Base-by-base conservation (phyloP, 2,888 invertebrate genomes). In the Andrena dorsata region DNA sequence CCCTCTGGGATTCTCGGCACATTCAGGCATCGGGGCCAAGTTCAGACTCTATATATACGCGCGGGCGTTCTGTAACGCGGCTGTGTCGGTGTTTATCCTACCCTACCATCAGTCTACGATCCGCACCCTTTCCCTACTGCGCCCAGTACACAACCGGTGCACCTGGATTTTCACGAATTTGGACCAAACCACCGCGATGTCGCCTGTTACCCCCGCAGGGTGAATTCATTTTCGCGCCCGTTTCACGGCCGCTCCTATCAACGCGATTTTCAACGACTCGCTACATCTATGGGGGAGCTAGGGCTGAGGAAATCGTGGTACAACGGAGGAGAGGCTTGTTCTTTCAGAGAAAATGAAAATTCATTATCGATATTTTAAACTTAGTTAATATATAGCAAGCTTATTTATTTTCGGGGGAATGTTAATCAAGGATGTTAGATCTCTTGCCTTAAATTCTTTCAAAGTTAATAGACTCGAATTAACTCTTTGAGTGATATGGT, bases 11-110 rank as follows among this genome's bases (percentile, higher is more conserved):
- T 91, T 91, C 91, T 89, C 91, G 86, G 90, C 89, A 90, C 91
- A 92, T 90, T 90, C 91, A 90, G 90, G 91, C 91, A 93, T 93
- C 91, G 93, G 91, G 93, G 94, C 93, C 94, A 94, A 94, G 93
- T 93, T 94, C 94, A 93, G 86, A 88, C 91, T 91, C 90, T 91
- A 89, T 91, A 76, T 66, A 56, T 28, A 69, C 66, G 63, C 35
- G 32, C 56, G 30, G 30, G 53, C 65, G 51, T 76, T 81, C 87
- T 86, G 84, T 85, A 88, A 79, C 83, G 85, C 82, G 83, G 78
- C 81, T 85, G 82, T 81, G 81, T 82, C 85, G 84, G 83, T 86
- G 85, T 88, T 90, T 88, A 86, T 88, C 88, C 87, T 86, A 78
- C 86, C 79, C 88, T 80, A 81, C 85, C 81, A 80, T 76, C 78